phyloP scores from a whole-genome alignment of 92 coral and sea anemone species.

The Hydrozoanthus gracilis region DNA sequence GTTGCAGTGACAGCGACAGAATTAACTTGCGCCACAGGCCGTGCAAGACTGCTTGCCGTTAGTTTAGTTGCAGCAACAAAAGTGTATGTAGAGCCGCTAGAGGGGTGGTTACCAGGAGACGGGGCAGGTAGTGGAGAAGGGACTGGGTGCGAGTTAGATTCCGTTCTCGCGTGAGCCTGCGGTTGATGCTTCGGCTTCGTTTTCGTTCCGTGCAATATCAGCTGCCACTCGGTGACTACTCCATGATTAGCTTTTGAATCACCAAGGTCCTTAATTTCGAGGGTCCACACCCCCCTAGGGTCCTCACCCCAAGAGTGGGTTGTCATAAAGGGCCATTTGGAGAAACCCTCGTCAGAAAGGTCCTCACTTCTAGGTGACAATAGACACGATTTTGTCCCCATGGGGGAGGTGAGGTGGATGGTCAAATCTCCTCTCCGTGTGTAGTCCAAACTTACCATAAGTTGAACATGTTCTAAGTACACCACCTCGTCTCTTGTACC shows the following conservation, averaged over 20 bases:
- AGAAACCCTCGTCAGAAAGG: slow-evolving; percentile 97
- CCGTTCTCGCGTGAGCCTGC: slow-evolving; percentile 74
- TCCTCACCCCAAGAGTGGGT: slow-evolving; percentile 99
- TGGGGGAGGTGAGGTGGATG: slow-evolving; percentile 93
- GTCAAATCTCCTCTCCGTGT: slow-evolving; percentile 94
- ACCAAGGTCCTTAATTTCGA: slow-evolving; percentile 94
- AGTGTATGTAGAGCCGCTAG: slow-evolving; percentile 88
- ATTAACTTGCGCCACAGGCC: not conserved
- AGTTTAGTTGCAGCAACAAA: slow-evolving; percentile 77
- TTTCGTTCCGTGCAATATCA: slow-evolving; percentile 94
- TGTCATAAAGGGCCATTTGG: slow-evolving; percentile 99
- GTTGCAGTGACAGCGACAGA: not conserved
- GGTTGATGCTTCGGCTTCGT: slow-evolving; percentile 89
- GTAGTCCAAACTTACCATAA: slow-evolving; percentile 91
- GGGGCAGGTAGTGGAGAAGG: slow-evolving; percentile 55
- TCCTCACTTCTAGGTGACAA: slow-evolving; percentile 95
- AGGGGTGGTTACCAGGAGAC: slow-evolving; percentile 60
- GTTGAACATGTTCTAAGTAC: slow-evolving; percentile 95
- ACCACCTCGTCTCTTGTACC: slow-evolving; percentile 87
- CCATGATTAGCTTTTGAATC: slow-evolving; percentile 89
- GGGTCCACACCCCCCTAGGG: slow-evolving; percentile 97
- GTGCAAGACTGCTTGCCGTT: slow-evolving; percentile 21
- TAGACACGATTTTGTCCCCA: slow-evolving; percentile 98
- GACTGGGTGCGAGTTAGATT: slow-evolving; percentile 70
- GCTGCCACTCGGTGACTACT: slow-evolving; percentile 92